These are phyloP conservation scores for Chloroceryle amazona DNA, from an alignment of 2,797 vertebrate species.

Conservation along the genomic window DNA sequence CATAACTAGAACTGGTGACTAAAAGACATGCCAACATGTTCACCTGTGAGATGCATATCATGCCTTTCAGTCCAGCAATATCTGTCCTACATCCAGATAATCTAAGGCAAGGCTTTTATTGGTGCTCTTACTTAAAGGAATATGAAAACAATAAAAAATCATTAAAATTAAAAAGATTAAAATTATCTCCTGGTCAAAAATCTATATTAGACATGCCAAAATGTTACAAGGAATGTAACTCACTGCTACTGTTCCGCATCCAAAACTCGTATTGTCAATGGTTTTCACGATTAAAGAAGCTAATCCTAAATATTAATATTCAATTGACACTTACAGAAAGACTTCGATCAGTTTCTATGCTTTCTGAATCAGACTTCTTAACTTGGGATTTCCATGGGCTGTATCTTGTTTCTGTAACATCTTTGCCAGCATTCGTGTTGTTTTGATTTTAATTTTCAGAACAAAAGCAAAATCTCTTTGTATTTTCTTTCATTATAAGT, in stretches of 20 bases:
- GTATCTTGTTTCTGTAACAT: background rate
- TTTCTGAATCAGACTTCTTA: background rate
- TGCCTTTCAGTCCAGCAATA: background rate
- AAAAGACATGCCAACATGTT: fast-evolving
- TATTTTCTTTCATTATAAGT: background rate
- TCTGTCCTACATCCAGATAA: background rate
- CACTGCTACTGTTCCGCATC: background rate
- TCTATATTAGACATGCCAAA: background rate
- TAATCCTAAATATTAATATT: background rate
- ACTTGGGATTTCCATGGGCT: background rate
- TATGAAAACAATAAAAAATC: background rate
- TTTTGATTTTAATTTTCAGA: background rate
- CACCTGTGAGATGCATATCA: fast-evolving
- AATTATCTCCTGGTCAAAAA: background rate
- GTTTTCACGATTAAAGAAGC: background rate
- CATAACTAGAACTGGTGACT: background rate
- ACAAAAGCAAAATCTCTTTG: background rate
- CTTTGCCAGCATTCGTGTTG: background rate
- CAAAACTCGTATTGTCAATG: background rate
- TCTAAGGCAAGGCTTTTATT: background rate
- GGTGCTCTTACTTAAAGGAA: background rate
- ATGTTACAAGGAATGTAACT: background rate
- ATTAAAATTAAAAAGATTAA: background rate
- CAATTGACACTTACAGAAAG: background rate
- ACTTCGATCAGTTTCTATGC: background rate